Percentiles rank a stretch among this genome's conserved stretches.
phyloP scores from a whole-genome alignment of 2,113 vertebrate species.

The Apus apus region DNA sequence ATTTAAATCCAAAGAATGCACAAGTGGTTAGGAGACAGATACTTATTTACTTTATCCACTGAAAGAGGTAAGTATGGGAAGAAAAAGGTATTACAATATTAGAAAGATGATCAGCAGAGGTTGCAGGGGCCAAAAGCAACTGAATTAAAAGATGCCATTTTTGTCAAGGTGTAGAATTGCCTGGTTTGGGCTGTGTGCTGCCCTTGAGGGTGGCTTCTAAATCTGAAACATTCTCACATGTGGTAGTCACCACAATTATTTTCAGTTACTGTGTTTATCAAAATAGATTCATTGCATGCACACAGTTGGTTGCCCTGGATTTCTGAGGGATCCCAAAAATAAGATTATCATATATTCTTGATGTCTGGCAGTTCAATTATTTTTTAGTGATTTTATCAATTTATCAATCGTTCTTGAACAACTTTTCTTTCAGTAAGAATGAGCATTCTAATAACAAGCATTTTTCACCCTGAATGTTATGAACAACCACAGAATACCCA shows the following conservation, averaged over 20 bases:
- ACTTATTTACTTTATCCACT: background rate
- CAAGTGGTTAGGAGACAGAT: background rate
- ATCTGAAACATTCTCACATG: background rate
- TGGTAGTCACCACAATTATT: background rate
- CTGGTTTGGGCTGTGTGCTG: background rate
- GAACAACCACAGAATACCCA: background rate
- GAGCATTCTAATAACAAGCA: background rate
- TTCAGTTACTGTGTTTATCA: background rate
- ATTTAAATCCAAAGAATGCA: conserved; percentile 14
- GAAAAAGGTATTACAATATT: background rate
- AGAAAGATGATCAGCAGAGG: background rate
- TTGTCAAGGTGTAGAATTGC: background rate
- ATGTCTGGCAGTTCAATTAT: background rate
- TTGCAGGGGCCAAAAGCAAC: background rate
- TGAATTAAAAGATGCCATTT: background rate
- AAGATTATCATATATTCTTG: background rate
- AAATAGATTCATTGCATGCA: background rate
- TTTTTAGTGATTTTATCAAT: background rate
- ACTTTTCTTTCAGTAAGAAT: background rate
- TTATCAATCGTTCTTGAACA: background rate
- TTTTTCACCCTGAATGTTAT: background rate
- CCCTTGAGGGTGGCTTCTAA: background rate
- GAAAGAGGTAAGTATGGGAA: background rate
- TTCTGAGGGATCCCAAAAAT: background rate
- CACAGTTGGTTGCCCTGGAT: background rate